Evolutionary conservation across 1,140 invertebrate species (phyloP).

Genomic region (Cyclargus thomasi): DNA sequence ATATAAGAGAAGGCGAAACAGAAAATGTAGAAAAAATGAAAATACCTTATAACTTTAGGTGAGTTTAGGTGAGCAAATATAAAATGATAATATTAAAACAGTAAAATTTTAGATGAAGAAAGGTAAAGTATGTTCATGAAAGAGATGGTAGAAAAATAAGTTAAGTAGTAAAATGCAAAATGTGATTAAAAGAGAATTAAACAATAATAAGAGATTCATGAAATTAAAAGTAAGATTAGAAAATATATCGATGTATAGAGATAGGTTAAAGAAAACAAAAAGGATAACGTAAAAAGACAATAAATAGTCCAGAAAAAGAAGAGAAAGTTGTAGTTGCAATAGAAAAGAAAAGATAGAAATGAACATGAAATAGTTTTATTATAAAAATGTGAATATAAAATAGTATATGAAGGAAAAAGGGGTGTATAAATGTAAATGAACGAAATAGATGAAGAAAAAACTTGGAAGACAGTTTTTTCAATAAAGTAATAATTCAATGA

Average conservation of each 20-base stretch:
- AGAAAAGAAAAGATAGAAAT: slow-evolving; percentile 16
- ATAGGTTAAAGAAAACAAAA: slow-evolving; percentile 1
- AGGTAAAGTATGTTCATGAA: no score
- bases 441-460: background rate
- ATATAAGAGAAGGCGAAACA: no score
- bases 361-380: slow-evolving; percentile 13
- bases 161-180: no score
- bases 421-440: background rate
- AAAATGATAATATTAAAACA: no score
- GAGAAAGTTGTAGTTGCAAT: slow-evolving; percentile 9
- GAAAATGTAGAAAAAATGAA: no score
- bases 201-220: background rate
- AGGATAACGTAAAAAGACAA: background rate
- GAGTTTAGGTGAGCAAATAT: no score
- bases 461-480: no score
- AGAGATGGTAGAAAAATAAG: no score
- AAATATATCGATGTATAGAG: slow-evolving; percentile 10
- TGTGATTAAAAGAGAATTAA: no score
- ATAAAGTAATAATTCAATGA: no score
- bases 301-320: slow-evolving; percentile 13
- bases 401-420: slow-evolving; percentile 21
- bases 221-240: slow-evolving; percentile 7
- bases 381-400: slow-evolving; percentile 19
- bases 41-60: no score
- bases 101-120: no score